A percentile compares a stretch with the other conserved stretches of the same genome.
Evolutionary conservation across 2,113 vertebrate species (phyloP).

Genomic region (Pomatostomus ruficeps): DNA sequence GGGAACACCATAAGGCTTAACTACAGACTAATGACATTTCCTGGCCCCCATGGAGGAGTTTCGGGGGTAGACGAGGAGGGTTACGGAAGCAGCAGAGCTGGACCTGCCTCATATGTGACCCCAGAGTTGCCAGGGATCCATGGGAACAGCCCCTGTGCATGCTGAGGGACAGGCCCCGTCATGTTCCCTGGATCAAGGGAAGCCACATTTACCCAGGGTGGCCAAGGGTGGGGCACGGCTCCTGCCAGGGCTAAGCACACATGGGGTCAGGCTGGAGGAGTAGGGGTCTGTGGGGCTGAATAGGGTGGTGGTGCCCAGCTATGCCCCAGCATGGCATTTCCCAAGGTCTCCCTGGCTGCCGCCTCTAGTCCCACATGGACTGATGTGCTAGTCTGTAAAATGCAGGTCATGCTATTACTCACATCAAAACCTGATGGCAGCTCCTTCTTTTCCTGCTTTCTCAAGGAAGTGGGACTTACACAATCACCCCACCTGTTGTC

Average conservation of each 20-base stretch:
- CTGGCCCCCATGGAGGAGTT: background rate
- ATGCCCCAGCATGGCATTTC: background rate
- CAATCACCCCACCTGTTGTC: rapidly evolving
- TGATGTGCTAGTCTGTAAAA: background rate
- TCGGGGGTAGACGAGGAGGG: background rate
- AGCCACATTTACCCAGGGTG: background rate
- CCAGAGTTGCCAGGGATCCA: background rate
- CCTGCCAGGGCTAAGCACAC: background rate
- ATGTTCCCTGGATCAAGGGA: background rate
- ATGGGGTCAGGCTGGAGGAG: background rate
- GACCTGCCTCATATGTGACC: background rate
- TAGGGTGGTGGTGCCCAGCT: rapidly evolving
- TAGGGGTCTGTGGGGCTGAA: background rate
- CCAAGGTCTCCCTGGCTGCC: background rate
- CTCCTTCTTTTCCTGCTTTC: background rate
- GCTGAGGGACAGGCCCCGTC: background rate
- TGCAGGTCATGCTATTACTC: background rate
- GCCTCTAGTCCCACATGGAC: background rate
- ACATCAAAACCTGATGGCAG: background rate
- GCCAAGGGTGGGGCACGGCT: background rate
- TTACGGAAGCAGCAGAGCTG: background rate
- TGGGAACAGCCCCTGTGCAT: background rate
- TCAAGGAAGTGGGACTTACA: background rate
- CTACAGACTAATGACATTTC: background rate
- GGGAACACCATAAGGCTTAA: background rate